Evolutionary conservation across 2,797 vertebrate species (phyloP).

Genomic region (Cossypha caffra): DNA sequence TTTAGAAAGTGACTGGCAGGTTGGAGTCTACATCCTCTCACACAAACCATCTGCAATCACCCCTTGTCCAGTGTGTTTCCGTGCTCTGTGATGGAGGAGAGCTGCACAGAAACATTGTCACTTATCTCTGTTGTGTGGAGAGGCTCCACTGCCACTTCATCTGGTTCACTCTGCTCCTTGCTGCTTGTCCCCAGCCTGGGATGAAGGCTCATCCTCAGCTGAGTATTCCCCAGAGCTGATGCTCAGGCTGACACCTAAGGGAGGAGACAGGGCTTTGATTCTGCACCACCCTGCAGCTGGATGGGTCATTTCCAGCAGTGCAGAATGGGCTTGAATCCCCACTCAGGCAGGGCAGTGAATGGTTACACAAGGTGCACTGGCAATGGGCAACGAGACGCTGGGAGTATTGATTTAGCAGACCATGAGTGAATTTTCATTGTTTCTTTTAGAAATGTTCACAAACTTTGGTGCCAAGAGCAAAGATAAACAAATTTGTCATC

Average conservation of each 20-base stretch:
- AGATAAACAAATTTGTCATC: slow-evolving; percentile 35
- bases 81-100: neutral
- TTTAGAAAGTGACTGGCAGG: neutral
- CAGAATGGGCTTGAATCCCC: neutral
- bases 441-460: slow-evolving; percentile 52
- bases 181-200: neutral
- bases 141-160: neutral
- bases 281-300: neutral
- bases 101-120: neutral
- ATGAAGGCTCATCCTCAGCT: neutral
- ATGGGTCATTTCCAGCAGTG: neutral
- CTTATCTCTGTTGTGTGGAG: neutral
- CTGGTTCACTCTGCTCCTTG: neutral
- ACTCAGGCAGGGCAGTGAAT: neutral
- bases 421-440: neutral
- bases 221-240: neutral
- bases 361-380: slow-evolving; percentile 18
- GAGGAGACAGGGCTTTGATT: neutral
- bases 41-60: neutral
- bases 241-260: neutral
- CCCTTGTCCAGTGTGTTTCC: neutral
- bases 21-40: neutral
- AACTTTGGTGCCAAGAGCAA: slow-evolving; percentile 38
- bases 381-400: neutral
- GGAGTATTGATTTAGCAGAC: slow-evolving; percentile 30